Percentiles rank a stretch among this genome's conserved stretches.
phyloP scores from a whole-genome alignment of 1,140 invertebrate species.

The Drosophila malerkotliana region DNA sequence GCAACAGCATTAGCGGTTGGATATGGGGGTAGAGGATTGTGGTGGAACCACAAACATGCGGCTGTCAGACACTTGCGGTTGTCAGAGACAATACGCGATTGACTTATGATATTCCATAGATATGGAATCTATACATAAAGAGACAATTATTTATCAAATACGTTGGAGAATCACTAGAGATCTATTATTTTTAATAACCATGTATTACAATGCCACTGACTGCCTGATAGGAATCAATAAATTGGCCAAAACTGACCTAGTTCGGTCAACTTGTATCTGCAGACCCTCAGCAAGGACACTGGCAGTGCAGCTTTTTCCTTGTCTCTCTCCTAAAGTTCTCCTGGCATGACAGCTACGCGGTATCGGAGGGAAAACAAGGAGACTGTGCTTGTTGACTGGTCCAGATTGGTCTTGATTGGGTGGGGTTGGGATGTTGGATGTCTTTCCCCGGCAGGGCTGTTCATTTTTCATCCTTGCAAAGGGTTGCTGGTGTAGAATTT shows the following conservation, averaged over 20 bases:
- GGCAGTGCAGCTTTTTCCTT: conserved; percentile 42
- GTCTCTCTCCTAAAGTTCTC: conserved; percentile 10
- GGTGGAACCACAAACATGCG: conserved; percentile 57
- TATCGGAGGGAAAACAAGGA: conserved; percentile 25
- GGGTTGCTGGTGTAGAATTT: conserved; percentile 13
- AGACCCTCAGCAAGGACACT: conserved; percentile 46
- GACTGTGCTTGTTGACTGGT: conserved; percentile 8
- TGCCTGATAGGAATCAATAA: conserved; percentile 64
- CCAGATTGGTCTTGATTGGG: conserved; percentile 37
- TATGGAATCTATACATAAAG: neutral
- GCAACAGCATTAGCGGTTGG: conserved; percentile 28
- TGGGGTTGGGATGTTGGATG: neutral
- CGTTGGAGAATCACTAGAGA: neutral
- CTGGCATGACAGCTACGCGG: conserved; percentile 27
- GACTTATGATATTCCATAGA: conserved; percentile 37
- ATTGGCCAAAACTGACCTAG: conserved; percentile 71
- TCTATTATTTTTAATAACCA: conserved; percentile 2
- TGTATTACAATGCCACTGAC: conserved; percentile 15
- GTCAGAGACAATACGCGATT: conserved; percentile 40
- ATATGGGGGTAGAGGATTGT: neutral
- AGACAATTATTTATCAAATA: neutral
- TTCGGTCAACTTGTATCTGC: conserved; percentile 42
- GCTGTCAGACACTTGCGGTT: conserved; percentile 52
- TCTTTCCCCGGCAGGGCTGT: neutral
- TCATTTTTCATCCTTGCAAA: conserved; percentile 28